phyloP scores from a whole-genome alignment of 2,113 vertebrate genomes.

The Sceloporus undulatus region DNA sequence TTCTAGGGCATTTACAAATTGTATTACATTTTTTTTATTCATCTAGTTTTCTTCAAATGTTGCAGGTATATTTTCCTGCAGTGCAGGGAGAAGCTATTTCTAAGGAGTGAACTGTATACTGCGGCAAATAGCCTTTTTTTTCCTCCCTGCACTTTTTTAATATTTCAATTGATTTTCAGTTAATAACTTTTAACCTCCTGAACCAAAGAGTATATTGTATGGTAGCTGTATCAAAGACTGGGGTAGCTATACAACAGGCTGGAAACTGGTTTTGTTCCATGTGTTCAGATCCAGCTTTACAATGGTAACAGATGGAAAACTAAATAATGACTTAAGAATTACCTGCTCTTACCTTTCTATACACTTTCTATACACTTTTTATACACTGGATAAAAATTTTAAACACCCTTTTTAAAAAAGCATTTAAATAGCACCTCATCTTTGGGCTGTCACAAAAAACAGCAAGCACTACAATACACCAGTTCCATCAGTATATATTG shows the following conservation, averaged over 20 bases:
- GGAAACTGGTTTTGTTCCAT: slow-evolving; percentile 33
- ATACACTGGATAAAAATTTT: background rate
- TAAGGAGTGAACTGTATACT: slow-evolving; percentile 33
- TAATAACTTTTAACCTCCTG: slow-evolving; percentile 64
- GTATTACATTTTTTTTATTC: slow-evolving; percentile 1
- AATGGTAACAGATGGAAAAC: background rate
- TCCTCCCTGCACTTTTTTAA: slow-evolving; percentile 2
- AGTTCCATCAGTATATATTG: background rate
- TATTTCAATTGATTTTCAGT: slow-evolving; percentile 57
- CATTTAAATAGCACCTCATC: fast-evolving
- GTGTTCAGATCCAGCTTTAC: background rate
- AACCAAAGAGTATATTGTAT: slow-evolving; percentile 2
- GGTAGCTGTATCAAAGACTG: background rate
- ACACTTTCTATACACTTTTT: no score
- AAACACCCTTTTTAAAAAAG: background rate
- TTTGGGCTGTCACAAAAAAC: background rate
- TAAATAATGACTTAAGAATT: background rate
- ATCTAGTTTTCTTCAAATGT: slow-evolving; percentile 41
- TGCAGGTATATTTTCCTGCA: slow-evolving; percentile 4
- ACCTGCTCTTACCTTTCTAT: fast-evolving
- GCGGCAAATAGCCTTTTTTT: slow-evolving; percentile 8
- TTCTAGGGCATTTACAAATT: background rate
- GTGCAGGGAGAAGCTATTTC: slow-evolving; percentile 21
- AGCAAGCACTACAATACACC: background rate
- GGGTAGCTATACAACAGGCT: slow-evolving; percentile 5